phyloP scores from a whole-genome alignment of 2,797 vertebrate species.

The Botia kubotai region DNA sequence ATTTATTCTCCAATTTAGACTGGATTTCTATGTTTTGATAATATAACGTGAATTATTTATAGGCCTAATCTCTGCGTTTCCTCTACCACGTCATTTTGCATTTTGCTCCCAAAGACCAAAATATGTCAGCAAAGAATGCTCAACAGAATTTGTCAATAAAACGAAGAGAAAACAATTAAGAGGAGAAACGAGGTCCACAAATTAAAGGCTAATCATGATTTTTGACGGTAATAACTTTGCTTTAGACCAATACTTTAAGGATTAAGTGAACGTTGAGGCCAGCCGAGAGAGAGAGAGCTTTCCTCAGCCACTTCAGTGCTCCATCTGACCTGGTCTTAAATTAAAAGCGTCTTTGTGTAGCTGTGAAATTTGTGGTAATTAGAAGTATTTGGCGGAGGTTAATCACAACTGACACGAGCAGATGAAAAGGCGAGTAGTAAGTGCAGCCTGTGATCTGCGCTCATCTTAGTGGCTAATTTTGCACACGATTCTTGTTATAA shows the following conservation, averaged over 20 bases:
- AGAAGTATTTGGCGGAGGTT: conserved; percentile 82
- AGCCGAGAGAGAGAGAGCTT: conserved; percentile 1
- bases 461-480: conserved; percentile 39
- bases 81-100: conserved; percentile 40
- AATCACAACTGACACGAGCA: conserved; percentile 66
- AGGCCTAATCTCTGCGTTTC: conserved; percentile 54
- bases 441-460: conserved; percentile 50
- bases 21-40: conserved; percentile 57
- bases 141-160: conserved; percentile 3
- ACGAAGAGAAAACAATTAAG: background rate
- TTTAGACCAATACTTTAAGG: conserved; percentile 4
- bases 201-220: conserved; percentile 29
- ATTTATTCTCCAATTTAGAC: conserved; percentile 50
- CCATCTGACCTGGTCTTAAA: conserved; percentile 48
- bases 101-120: conserved; percentile 48
- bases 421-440: conserved; percentile 52
- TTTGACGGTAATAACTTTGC: conserved; percentile 11
- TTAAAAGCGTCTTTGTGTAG: conserved; percentile 52
- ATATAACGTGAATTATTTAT: conserved; percentile 60
- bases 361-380: conserved; percentile 85
- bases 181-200: background rate
- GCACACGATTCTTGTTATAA: conserved; percentile 3
- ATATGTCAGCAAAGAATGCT: conserved; percentile 9
- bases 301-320: conserved; percentile 27
- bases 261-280: conserved; percentile 29